Evolutionary conservation across 2,888 invertebrate species (phyloP).

Genomic region (Allophyes oxyacanthae): DNA sequence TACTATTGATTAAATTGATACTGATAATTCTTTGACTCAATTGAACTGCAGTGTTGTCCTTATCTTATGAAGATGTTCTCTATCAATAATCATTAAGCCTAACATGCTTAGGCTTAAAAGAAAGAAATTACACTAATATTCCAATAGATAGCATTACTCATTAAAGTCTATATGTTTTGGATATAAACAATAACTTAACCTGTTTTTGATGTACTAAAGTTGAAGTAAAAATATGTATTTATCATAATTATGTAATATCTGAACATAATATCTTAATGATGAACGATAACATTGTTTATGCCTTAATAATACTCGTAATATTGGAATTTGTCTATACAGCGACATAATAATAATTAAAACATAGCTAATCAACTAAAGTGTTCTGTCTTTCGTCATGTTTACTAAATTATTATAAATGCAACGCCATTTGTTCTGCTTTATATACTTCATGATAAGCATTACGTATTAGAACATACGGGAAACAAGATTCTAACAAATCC

Average conservation of each 20-base stretch:
- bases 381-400: slow-evolving; percentile 59
- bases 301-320: slow-evolving; percentile 49
- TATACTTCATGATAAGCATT: slow-evolving; percentile 99
- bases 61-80: slow-evolving; percentile 23
- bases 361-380: slow-evolving; percentile 40
- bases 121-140: slow-evolving; percentile 21
- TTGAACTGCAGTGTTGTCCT: slow-evolving; percentile 36
- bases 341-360: slow-evolving; percentile 35
- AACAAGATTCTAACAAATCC: slow-evolving; percentile 99
- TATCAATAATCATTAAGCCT: slow-evolving; percentile 28
- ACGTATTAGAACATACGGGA: slow-evolving; percentile 98
- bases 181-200: slow-evolving; percentile 24
- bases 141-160: slow-evolving; percentile 56
- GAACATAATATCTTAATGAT: slow-evolving; percentile 28
- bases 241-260: slow-evolving; percentile 23
- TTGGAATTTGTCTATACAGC: slow-evolving; percentile 55
- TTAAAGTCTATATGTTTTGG: slow-evolving; percentile 60
- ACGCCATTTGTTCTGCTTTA: slow-evolving; percentile 94
- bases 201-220: slow-evolving; percentile 18
- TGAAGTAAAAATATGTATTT: slow-evolving; percentile 28
- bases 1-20: slow-evolving; percentile 15
- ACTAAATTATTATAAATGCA: slow-evolving; percentile 77
- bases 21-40: slow-evolving; percentile 35
- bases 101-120: slow-evolving; percentile 31
- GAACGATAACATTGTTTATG: slow-evolving; percentile 24